Conservation (phyloP, 2,797 vertebrate species). For the Labroides dimidiatus region DNA sequence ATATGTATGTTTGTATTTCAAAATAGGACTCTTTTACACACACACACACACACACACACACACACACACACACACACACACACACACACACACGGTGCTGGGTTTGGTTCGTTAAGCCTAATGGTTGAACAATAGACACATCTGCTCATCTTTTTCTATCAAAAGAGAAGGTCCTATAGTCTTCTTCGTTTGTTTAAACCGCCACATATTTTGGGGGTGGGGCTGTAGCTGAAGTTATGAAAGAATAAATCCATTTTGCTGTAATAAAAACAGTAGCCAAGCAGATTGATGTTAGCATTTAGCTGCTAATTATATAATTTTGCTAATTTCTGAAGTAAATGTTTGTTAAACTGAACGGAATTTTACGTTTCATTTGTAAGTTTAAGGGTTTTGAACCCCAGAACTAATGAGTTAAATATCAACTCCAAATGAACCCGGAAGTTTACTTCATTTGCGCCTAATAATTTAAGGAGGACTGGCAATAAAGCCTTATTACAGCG, state of each 20-base stretch:
- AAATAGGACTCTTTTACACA: constrained; percentile 42
- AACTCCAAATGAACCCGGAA: constrained; percentile 80
- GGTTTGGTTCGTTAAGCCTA: constrained; percentile 91
- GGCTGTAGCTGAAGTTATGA: constrained; percentile 46
- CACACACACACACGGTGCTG: constrained; percentile 64
- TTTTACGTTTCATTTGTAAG: neutral
- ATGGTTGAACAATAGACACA: constrained; percentile 92
- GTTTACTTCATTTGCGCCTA: constrained; percentile 68
- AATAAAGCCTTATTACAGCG: constrained; percentile 39
- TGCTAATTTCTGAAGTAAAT: neutral
- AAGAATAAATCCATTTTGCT: constrained; percentile 22
- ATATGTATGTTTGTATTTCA: constrained; percentile 32
- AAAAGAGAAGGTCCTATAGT: constrained; percentile 76
- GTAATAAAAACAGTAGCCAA: neutral
- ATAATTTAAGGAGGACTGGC: constrained; percentile 76
- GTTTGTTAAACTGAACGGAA: neutral
- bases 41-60: constrained; percentile 19
- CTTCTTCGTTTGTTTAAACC: constrained; percentile 78
- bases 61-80: constrained; percentile 32
- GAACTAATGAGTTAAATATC: constrained; percentile 62
- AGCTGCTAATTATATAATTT: constrained; percentile 16
- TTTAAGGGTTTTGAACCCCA: constrained; percentile 28
- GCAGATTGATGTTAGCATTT: constrained; percentile 11
- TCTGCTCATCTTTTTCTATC: constrained; percentile 88
- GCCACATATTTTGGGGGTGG: constrained; percentile 67